Evolutionary conservation across 2,113 vertebrate species (phyloP).

Genomic region (Spizaetus ornatus): DNA sequence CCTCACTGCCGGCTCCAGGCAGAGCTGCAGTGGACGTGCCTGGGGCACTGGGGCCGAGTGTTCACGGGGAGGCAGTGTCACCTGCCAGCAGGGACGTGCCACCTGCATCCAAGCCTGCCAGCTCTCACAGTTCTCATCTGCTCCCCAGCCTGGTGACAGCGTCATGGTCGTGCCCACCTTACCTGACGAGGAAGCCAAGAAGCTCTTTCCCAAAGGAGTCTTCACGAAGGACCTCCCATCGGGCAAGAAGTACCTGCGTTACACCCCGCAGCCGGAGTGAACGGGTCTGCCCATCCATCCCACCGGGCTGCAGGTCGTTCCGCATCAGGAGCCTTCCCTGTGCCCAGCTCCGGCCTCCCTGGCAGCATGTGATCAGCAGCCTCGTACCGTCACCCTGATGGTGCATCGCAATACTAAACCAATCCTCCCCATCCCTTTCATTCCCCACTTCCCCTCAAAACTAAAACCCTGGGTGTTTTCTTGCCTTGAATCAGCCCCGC

Average conservation of each 20-base stretch:
- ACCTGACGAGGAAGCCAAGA: conserved; percentile 83
- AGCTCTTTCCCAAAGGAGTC: conserved; percentile 86
- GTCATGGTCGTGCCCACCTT: conserved; percentile 93
- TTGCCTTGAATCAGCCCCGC: neutral
- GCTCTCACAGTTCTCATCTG: neutral
- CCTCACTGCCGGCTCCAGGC: neutral
- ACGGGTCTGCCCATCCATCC: accelerated
- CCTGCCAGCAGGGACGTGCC: neutral
- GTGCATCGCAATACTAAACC: neutral
- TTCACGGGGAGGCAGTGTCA: neutral
- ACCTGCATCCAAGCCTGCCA: neutral
- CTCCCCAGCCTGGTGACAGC: conserved; percentile 80
- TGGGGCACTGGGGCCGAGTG: accelerated
- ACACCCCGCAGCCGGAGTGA: conserved; percentile 81
- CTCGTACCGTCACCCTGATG: neutral
- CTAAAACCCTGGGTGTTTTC: neutral
- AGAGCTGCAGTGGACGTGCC: neutral
- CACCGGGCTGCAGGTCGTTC: accelerated
- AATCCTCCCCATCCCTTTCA: neutral
- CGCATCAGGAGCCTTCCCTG: accelerated
- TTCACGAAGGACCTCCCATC: conserved; percentile 89
- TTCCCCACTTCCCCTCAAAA: neutral
- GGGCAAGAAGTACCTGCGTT: conserved; percentile 93
- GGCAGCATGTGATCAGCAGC: neutral
- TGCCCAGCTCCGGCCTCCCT: neutral